Base-by-base conservation (phyloP, 2,888 invertebrate species). In the Dioctria linearis region DNA sequence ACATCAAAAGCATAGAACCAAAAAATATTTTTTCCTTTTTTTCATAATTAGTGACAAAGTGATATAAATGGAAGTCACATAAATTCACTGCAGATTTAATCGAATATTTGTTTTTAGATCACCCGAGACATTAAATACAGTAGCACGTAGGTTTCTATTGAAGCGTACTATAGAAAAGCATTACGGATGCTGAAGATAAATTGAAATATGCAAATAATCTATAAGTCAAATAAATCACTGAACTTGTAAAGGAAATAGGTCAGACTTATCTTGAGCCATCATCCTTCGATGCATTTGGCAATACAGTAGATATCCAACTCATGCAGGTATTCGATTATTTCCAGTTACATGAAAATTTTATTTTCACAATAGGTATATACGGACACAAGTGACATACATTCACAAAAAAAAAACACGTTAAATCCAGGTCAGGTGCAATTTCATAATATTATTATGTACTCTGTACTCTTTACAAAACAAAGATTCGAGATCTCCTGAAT, bases 261-360 rank as follows among this genome's bases (percentile, higher is more conserved):
- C 11, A 71, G 3, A 25, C 11, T 11, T 61, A 54, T 13, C 0
- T 78, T 11, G 13, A 40, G 51, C 8, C 54, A n/a, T 51, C 37
- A n/a, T n/a, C 75, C 51, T 80, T 80, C 65, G 25, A 46, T 54
- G 67, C 57, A 3, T 80, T 76, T 67, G 57, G 67, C 3, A 61
- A 59, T n/a, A 49, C 37, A 46, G 42, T 76, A n/a, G 67, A 80
- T 51, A 0, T 8, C 5, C 54, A 66, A 3, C 13, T 80, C n/a
- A 43, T 59, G 40, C 39, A 40, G 3, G 3, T 80, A 11, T 80
- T 76, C 54, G 80, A 80, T 46, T 67, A 57, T 42, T 49, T 80
- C 9, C 59, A 75, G 11, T 1, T 8, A 2, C 51, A 80, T 54
- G 46, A 67, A 59, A 0, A 6, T 8, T 6, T 67, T 4, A 3